Evolutionary conservation across 2,888 invertebrate species (phyloP), one percentile per base, ranked within the genome.

Genomic region (Drosophila mayaguana): DNA sequence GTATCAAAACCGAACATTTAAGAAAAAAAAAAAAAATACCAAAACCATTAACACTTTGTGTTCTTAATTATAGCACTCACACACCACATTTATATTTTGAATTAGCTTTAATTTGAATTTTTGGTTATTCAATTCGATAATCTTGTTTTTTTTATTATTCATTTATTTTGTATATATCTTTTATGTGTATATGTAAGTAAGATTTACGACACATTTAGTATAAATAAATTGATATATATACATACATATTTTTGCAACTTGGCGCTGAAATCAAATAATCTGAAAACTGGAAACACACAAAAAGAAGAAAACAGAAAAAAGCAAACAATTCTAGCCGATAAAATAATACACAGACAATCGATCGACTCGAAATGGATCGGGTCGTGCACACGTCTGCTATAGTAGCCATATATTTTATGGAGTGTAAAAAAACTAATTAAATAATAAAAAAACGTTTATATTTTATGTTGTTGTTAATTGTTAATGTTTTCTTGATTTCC

Each of bases 261-360:
- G 91, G 90, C 87, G 90, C 91, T 91, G 91, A 91, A 91, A 90
- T 90, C 89, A 89, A 90, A 87, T 88, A 86, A 87, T 86, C 69
- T 75, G 40, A 78, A 69, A 68, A 75, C 72, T 74, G 59, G 57
- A 80, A 76, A 53, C 77, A 70, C 63, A 81, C 67, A 48, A 65
- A 75, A 70, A 55, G 61, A 68, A 56, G 64, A 77, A 66, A 74
- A 69, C 11, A 11, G 55, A 59, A 43, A 65, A 75, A 75, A 73
- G 63, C 54, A 80, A 83, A 79, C 68, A 71, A 63, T 43, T 40
- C 38, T 48, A 75, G 64, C 38, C 65, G 45, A 67, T 40, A 53
- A 71, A 63, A 66, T 54, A 70, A 60, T 6, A 62, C 38, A 75
- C 56, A 57, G 9, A 51, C 43, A 73, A 34, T 63, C 69, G 66